Evolutionary conservation across 2,888 invertebrate genomes (phyloP).

Genomic region (Imbricaverruca yamaguchii): DNA sequence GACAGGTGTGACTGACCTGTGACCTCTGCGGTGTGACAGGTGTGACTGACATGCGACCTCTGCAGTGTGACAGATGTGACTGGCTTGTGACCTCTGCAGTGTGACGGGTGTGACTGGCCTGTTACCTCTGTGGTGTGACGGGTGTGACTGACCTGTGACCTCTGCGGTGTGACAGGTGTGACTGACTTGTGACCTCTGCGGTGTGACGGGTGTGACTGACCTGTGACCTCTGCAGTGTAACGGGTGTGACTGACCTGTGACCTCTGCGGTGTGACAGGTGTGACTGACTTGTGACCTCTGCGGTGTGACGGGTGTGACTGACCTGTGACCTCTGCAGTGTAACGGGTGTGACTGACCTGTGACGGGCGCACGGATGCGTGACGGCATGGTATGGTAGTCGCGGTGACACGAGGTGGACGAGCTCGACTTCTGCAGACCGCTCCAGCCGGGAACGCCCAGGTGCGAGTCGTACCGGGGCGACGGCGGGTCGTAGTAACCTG

Average conservation of each 20-base stretch:
- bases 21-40: too few species aligned
- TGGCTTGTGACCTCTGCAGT: conserved; percentile 8
- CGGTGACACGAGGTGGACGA: background rate
- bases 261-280: too few species aligned
- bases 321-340: too few species aligned
- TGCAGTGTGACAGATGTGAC: background rate
- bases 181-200: too few species aligned
- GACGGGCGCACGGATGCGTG: background rate
- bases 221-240: background rate
- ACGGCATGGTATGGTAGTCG: conserved; percentile 15
- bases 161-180: too few species aligned
- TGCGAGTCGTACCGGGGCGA: background rate
- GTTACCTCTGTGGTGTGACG: too few species aligned
- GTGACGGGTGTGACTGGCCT: too few species aligned
- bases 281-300: too few species aligned
- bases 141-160: background rate
- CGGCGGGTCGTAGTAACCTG: background rate
- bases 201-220: background rate
- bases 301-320: too few species aligned
- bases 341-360: background rate
- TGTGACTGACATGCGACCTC: too few species aligned
- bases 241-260: too few species aligned
- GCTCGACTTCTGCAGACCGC: conserved; percentile 13
- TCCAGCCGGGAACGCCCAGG: conserved; percentile 6
- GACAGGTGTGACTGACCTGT: background rate